These are phyloP conservation scores for Stomatorhinus ivindoensis DNA, from an alignment of 2,113 vertebrate genomes.

Conservation along the genomic window DNA sequence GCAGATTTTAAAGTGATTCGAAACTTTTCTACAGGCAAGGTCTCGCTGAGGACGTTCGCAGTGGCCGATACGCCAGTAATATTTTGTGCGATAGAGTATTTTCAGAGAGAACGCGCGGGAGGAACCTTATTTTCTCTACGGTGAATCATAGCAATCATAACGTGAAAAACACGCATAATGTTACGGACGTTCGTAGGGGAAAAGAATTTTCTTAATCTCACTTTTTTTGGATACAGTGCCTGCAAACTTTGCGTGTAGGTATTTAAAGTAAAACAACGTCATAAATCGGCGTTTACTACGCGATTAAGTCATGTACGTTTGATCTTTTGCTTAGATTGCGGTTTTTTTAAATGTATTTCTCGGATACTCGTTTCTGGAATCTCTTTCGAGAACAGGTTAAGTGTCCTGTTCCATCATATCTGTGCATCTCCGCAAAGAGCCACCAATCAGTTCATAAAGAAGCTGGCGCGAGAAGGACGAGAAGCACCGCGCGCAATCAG, in stretches of 20 bases:
- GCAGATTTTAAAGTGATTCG: background rate
- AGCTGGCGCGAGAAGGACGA: background rate
- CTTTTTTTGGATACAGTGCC: background rate
- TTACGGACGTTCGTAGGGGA: background rate
- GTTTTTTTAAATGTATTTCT: background rate
- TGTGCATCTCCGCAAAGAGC: background rate
- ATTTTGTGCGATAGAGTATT: background rate
- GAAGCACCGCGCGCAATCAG: background rate
- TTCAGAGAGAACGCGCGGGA: background rate
- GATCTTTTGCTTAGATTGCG: background rate
- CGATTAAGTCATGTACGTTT: background rate
- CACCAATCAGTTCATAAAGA: background rate
- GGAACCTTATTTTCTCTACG: background rate
- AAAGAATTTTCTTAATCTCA: background rate
- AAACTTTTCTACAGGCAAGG: background rate
- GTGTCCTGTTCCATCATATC: background rate
- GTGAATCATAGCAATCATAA: background rate
- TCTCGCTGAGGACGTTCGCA: background rate
- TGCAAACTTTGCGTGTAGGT: background rate
- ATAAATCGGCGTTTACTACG: background rate
- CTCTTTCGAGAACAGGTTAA: background rate
- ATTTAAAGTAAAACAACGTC: background rate
- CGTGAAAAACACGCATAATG: background rate
- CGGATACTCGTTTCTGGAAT: background rate
- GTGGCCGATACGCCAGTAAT: background rate